Conservation (phyloP, 2,888 invertebrate genomes). For the Heteropelma amictum region DNA sequence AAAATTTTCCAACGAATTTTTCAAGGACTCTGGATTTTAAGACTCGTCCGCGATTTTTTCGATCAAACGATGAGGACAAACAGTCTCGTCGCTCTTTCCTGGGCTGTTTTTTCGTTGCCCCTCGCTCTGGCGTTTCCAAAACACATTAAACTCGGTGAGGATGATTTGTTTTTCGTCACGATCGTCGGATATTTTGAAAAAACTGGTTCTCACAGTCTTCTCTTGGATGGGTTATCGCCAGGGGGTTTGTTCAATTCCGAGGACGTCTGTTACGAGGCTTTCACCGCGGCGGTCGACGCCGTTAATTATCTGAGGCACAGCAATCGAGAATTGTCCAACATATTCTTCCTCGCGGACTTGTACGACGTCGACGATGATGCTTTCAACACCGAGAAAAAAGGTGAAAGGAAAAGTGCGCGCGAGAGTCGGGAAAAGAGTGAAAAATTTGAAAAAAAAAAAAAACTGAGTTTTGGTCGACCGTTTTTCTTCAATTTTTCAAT, state of each 20-base stretch:
- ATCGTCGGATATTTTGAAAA: no score
- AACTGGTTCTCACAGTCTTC: no score
- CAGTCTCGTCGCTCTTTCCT: slow-evolving; percentile 22
- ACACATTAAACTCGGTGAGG: slow-evolving; percentile 48
- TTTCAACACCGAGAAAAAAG: slow-evolving; percentile 55
- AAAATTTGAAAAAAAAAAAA: background rate
- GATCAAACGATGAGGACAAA: slow-evolving; percentile 63
- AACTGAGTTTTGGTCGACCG: background rate
- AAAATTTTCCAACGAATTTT: no score
- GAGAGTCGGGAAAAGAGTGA: background rate
- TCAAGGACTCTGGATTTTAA: no score
- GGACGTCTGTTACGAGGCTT: slow-evolving; percentile 81
- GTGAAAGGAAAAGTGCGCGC: slow-evolving; percentile 59
- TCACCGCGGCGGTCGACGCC: slow-evolving; percentile 80
- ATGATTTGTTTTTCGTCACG: no score
- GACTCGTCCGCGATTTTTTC: no score
- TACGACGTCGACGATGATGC: slow-evolving; percentile 55
- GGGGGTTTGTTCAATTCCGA: slow-evolving; percentile 82
- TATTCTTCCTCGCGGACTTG: slow-evolving; percentile 50
- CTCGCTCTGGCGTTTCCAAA: slow-evolving; percentile 55
- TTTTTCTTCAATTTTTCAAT: background rate
- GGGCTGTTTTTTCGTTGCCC: slow-evolving; percentile 47
- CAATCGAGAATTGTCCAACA: slow-evolving; percentile 52
- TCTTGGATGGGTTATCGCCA: no score
- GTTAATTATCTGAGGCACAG: slow-evolving; percentile 77